Percentiles rank a stretch among this genome's conserved stretches.
These are phyloP conservation scores for Holocentrus rufus DNA, from an alignment of 2,797 vertebrate genomes.

Conservation along the genomic window DNA sequence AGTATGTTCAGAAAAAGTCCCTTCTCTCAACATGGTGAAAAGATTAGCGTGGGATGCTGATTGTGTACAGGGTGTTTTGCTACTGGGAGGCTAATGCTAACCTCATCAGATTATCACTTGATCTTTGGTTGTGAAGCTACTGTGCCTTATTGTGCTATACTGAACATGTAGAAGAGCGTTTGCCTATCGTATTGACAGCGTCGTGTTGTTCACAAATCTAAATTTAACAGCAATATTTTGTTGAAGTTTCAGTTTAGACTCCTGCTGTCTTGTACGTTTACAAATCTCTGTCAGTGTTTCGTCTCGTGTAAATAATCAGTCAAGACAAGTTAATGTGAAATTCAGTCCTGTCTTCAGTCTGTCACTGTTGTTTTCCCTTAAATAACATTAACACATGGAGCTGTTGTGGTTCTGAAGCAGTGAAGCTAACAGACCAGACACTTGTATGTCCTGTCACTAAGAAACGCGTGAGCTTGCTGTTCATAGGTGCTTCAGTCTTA, in stretches of 20 bases:
- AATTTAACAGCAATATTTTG: not conserved
- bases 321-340: not conserved
- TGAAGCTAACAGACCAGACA: no score
- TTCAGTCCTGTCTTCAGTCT: not conserved
- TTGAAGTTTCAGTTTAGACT: not conserved
- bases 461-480: no score
- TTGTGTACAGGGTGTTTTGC: conserved; percentile 41
- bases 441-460: no score
- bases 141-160: conserved; percentile 75
- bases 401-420: not conserved
- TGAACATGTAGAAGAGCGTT: conserved; percentile 20
- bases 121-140: conserved; percentile 44
- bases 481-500: no score
- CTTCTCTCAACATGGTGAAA: not conserved
- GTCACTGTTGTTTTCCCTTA: not conserved
- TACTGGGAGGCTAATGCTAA: conserved; percentile 46
- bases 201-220: conserved; percentile 6
- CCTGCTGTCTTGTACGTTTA: conserved; percentile 34
- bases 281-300: conserved; percentile 25
- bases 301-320: conserved; percentile 10
- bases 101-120: conserved; percentile 30
- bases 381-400: not conserved
- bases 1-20: conserved; percentile 10
- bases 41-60: conserved; percentile 19
- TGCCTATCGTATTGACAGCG: conserved; percentile 2